phyloP scores from a whole-genome alignment of 2,113 vertebrate genomes.

The Salvelinus alpinus region DNA sequence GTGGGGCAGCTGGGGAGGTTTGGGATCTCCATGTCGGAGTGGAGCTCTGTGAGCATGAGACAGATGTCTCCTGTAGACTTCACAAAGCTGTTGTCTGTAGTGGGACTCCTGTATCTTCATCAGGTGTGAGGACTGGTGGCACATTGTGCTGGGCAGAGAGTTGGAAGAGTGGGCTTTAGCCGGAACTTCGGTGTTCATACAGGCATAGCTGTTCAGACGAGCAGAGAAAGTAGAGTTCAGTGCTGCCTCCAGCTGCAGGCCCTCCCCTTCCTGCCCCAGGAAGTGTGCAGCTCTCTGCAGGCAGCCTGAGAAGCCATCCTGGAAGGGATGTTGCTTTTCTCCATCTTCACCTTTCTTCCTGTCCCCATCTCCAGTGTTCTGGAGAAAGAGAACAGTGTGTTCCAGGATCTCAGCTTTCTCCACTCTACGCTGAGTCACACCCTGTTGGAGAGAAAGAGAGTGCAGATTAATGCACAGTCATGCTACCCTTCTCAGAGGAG shows the following conservation, averaged over 20 bases:
- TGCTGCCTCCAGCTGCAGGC: conserved; percentile 31
- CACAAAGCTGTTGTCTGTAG: background rate
- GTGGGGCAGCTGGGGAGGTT: conserved; percentile 8
- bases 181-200: background rate
- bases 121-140: conserved; percentile 23
- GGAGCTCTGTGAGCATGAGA: conserved; percentile 8
- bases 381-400: conserved; percentile 69
- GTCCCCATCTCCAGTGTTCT: conserved; percentile 12
- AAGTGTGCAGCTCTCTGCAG: conserved; percentile 59
- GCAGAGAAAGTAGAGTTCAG: conserved; percentile 26
- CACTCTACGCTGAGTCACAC: conserved; percentile 70
- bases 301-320: conserved; percentile 67
- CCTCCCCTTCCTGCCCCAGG: conserved; percentile 55
- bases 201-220: background rate
- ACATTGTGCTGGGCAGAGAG: conserved; percentile 4
- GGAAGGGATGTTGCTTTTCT: conserved; percentile 24
- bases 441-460: conserved; percentile 46
- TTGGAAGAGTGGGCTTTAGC: conserved; percentile 15
- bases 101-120: conserved; percentile 9
- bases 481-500: background rate
- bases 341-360: conserved; percentile 16
- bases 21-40: conserved; percentile 3
- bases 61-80: background rate
- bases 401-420: conserved; percentile 86
- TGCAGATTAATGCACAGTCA: background rate